Base-by-base conservation (phyloP, 2,888 invertebrate species). In the Chrysotoxum bicinctum region DNA sequence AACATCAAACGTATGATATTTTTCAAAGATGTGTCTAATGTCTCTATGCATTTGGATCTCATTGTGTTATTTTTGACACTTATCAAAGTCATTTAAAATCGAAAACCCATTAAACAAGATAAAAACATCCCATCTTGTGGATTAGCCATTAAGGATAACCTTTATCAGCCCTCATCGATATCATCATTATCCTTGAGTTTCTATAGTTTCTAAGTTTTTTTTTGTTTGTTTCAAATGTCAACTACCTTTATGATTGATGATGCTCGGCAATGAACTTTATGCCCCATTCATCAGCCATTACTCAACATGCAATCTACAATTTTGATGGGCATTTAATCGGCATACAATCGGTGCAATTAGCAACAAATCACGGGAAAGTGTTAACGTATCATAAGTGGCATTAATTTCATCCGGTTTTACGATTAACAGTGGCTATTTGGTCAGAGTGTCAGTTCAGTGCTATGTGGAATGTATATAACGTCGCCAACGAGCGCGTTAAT, bases 401-500 rank as follows among this genome's bases (percentile, higher is more conserved):
- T 68, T 43, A 60, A 77, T 82, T 68, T 48, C 60, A 80, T 66
- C 80, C 84, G 84, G 84, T 48, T 75, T 52, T 14, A 50, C 23
- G 50, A 50, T 50, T 23, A 26, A 30, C 45, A 45, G 35, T 35
- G 23, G 23, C 21, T 26, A 43, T 43, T 43, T 62, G 40, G n/a
- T 19, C 43, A n/a, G 37, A 26, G 1, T 23, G 23, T 50, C n/a
- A 26, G 26, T 50, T 50, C 23, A 26, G 6, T 23, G 21, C 21
- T 48, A 12, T 16, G 14, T 21, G 32, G 32, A 14, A 48, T 14
- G 50, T 6, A 19, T 45, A 10, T 45, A 48, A 45, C 9, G 19
- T 14, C 14, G 21, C 35, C 35, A 56, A 68, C 50, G 74, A 50
- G 78, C 62, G 30, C 62, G 56, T 68, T 68, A 72, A 66, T 73